Evolutionary conservation across 2,888 invertebrate genomes (phyloP).

Genomic region (Crematogaster levior): DNA sequence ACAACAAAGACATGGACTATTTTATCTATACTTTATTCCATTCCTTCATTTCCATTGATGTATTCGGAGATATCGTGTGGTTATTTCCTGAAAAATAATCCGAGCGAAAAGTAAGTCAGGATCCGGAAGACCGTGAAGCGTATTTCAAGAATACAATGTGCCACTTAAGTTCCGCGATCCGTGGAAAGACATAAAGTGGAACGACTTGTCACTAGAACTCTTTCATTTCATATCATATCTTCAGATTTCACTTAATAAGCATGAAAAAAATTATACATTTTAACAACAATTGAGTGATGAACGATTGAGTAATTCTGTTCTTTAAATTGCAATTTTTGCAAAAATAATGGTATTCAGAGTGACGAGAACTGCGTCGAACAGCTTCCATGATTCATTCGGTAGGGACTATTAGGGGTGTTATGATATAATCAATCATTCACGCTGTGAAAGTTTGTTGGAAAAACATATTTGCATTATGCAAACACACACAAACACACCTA

Average conservation of each 20-base stretch:
- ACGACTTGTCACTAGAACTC: conserved; percentile 59
- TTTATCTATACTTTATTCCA: conserved; percentile 53
- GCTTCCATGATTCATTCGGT: conserved; percentile 28
- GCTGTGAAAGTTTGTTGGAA: conserved; percentile 26
- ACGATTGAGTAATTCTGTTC: not conserved
- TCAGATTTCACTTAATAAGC: not conserved
- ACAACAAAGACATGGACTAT: conserved; percentile 48
- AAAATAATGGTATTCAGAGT: not conserved
- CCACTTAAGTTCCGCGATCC: conserved; percentile 63
- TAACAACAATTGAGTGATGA: not conserved
- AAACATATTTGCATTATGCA: conserved; percentile 43
- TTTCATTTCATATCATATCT: not conserved
- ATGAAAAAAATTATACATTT: conserved; percentile 9
- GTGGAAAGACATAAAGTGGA: conserved; percentile 52
- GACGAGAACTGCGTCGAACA: conserved; percentile 29
- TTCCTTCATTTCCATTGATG: conserved; percentile 67
- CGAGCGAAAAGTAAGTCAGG: conserved; percentile 52
- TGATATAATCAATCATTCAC: conserved; percentile 45
- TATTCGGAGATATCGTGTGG: conserved; percentile 35
- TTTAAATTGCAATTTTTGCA: conserved; percentile 19
- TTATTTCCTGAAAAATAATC: conserved; percentile 65
- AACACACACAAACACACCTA: not conserved
- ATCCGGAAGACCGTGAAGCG: conserved; percentile 55
- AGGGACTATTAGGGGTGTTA: conserved; percentile 37
- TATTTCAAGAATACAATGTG: conserved; percentile 59